Base-by-base conservation (phyloP, 2,888 invertebrate genomes). In the Copidosoma aretas region DNA sequence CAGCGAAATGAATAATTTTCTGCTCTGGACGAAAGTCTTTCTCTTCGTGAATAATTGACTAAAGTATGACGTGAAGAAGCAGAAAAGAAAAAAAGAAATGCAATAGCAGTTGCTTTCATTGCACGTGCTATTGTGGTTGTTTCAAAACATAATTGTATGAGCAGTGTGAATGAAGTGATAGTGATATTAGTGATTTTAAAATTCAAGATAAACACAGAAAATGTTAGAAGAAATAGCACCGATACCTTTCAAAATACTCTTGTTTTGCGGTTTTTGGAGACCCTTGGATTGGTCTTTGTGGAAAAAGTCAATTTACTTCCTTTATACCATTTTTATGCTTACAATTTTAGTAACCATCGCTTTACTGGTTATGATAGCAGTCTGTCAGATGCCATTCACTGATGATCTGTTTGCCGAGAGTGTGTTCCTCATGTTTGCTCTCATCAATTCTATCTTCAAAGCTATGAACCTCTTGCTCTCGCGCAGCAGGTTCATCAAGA, bases 391-490 rank as follows among this genome's bases (percentile, higher is more conserved):
- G 65, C 57, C 67, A 0, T 39, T 63, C 4, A 60, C 17, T 15
- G 46, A 67, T 4, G 67, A 70, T 14, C 15, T 49, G 1, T 70
- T 70, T 19, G 67, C 70, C 2, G 72, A 72, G 14, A 70, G 52
- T 24, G 53, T 72, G 3, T 72, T 72, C 59, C 57, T 72, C 12
- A 70, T 70, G 72, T 70, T 72, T 17, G 72, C 72, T n/a, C n/a
- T 72, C 24, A 61, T 65, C 56, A 72, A 72, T 14, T 62, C 72
- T 10, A 14, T 21, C 14, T 70, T 62, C 53, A 72, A 72, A 49
- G 67, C 67, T 12, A n/a, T 32, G 25, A 72, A 72, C 32, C 21
- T 70, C 10, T n/a, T 72, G 10, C 15, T 67, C 4, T 72, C 60
- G 1, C 67, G 72, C 0, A n/a, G 51, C 15, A 41, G 25, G 10